Base-by-base conservation (phyloP, 2,888 invertebrate species). In the Zeuzera pyrina region DNA sequence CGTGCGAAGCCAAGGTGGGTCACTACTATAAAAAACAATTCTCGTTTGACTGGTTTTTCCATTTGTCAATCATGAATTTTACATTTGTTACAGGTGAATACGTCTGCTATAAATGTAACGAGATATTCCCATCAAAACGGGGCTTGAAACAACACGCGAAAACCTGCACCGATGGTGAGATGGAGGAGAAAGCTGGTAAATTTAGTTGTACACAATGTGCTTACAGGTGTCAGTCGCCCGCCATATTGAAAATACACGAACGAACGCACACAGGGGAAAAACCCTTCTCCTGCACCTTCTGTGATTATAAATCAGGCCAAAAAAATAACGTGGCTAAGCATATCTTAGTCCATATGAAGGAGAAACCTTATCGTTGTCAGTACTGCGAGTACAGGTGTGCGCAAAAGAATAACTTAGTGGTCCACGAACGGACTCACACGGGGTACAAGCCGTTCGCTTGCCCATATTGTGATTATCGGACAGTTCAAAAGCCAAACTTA, bases 281-380 rank as follows among this genome's bases (percentile, higher is more conserved):
- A 15, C 84, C 84, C 0, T 84, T 81, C 16, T 68, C 77, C 0
- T 84, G 84, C 31, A 77, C 68, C 0, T 79, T 78, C 31, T 84
- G 84, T 39, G 76, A 78, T 39, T 84, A 84, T 41, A 84, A 84
- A 41, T 84, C 84, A 0, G 84, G 84, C 0, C 84, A 84, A 33
- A 84, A 84, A 34, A 84, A 84, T 23, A 84, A 84, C 22, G 84
- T 84, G 0, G 83, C 81, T 0, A 84, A 84, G 52, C 84, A 84
- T n/a, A 73, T 84, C 3, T 34, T 84, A 10, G 83, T 84, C 0
- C 84, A 85, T 25, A 84, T 83, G 79, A 84, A 85, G 29, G 78
- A 84, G 30, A 85, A 85, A 40, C 84, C 84, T 0, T 84, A 77
- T 19, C 46, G 71, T 0, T 85, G 84, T 36, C 78, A 84, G 4